A percentile compares a stretch with the other conserved stretches of the same genome.
Evolutionary conservation across 2,113 vertebrate species (phyloP).

Genomic region (Pyxicephalus adspersus): DNA sequence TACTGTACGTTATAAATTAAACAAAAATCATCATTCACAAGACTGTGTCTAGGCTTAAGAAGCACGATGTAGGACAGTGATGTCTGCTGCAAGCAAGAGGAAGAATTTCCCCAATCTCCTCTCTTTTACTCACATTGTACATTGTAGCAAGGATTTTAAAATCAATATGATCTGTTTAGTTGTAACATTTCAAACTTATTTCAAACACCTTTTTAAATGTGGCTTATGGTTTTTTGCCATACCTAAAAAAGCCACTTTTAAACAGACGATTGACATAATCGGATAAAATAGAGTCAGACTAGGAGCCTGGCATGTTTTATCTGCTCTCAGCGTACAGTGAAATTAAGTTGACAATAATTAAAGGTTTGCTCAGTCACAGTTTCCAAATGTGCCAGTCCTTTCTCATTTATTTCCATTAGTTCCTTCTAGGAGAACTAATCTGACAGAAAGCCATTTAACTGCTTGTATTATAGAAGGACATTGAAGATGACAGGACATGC

Average conservation of each 20-base stretch:
- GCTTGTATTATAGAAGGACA: conserved; percentile 11
- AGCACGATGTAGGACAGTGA: no score
- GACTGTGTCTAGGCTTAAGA: no score
- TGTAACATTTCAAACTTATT: no score
- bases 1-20: no score
- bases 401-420: conserved; percentile 50
- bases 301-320: conserved; percentile 27
- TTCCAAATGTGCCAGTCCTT: conserved; percentile 38
- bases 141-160: no score
- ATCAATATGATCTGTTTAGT: no score
- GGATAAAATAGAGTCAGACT: conserved; percentile 7
- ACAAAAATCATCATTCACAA: no score
- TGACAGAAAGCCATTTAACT: conserved; percentile 21
- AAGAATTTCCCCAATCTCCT: no score
- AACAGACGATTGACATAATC: conserved; percentile 25
- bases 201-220: no score
- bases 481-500: conserved; percentile 31
- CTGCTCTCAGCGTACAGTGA: conserved; percentile 28
- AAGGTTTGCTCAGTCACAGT: conserved; percentile 49
- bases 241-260: conserved; percentile 13
- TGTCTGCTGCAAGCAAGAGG: no score
- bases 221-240: not conserved
- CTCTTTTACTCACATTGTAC: no score
- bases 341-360: conserved; percentile 52
- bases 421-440: conserved; percentile 32